These are phyloP conservation scores for Malurus leucopterus DNA, from an alignment of 2,797 vertebrate species.

Conservation along the genomic window DNA sequence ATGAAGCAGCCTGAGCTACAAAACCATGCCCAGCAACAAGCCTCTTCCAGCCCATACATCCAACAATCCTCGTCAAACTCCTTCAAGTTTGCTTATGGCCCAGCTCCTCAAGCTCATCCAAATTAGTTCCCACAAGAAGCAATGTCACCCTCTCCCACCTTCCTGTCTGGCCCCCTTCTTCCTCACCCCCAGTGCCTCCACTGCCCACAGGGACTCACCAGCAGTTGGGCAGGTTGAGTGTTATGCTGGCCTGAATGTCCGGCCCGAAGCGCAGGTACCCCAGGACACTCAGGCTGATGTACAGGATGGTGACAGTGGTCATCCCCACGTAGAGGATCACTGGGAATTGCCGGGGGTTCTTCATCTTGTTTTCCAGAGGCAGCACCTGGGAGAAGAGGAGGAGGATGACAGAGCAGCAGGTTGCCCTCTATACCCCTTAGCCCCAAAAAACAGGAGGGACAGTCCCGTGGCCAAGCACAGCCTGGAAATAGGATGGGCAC, in stretches of 20 bases:
- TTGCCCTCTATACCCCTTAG: neutral
- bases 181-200: accelerated
- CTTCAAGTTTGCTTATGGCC: neutral
- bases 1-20: neutral
- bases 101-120: neutral
- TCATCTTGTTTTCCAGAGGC: conserved; percentile 97
- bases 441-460: neutral
- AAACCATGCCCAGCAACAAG: neutral
- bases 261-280: conserved; percentile 90
- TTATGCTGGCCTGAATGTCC: conserved; percentile 85
- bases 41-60: neutral
- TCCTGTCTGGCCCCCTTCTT: neutral
- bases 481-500: neutral
- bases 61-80: neutral
- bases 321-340: conserved; percentile 86
- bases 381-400: conserved; percentile 77
- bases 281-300: conserved; percentile 86
- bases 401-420: neutral
- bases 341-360: conserved; percentile 82
- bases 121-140: neutral
- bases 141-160: neutral
- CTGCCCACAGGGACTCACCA: conserved; percentile 76
- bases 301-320: conserved; percentile 83
- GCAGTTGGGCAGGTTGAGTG: conserved; percentile 93
- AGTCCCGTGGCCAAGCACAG: neutral